A percentile compares a stretch with the other conserved stretches of the same genome.
Conservation (phyloP, 2,888 invertebrate genomes). For the Eupsilia transversa region DNA sequence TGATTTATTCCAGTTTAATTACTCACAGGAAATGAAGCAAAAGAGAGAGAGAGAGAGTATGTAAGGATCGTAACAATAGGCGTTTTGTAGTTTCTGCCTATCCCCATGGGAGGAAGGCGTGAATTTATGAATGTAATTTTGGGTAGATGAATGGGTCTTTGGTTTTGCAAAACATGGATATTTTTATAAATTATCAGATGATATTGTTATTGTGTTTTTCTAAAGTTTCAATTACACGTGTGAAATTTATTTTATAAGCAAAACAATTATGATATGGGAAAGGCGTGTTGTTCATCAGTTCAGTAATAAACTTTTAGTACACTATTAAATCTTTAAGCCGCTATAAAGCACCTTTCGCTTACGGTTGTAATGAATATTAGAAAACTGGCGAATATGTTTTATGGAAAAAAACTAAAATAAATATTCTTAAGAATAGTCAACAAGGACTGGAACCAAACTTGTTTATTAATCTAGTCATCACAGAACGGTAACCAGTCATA, state of each 20-base stretch:
- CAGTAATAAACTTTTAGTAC: constrained; percentile 42
- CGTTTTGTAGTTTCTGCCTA: background rate
- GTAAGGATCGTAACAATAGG: background rate
- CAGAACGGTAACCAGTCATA: background rate
- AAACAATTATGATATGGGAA: constrained; percentile 38
- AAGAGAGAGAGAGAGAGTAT: no score
- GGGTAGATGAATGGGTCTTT: background rate
- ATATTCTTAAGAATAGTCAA: background rate
- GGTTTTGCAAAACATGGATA: background rate
- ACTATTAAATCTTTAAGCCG: constrained; percentile 36
- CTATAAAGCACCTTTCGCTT: constrained; percentile 20
- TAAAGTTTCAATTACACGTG: background rate
- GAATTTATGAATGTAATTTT: background rate
- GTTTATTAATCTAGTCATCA: background rate
- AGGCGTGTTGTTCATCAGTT: constrained; percentile 11
- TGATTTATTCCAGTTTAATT: constrained; percentile 1
- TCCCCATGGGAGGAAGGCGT: background rate
- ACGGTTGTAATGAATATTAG: constrained; percentile 20
- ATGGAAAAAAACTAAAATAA: background rate
- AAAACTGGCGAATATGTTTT: constrained; percentile 2
- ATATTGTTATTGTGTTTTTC: background rate
- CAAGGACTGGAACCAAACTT: background rate
- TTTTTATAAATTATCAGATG: background rate
- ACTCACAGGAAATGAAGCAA: background rate
- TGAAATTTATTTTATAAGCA: constrained; percentile 8